These are phyloP conservation scores for Sciurus carolinensis DNA, from an alignment of 2,797 vertebrate species.

Conservation along the genomic window DNA sequence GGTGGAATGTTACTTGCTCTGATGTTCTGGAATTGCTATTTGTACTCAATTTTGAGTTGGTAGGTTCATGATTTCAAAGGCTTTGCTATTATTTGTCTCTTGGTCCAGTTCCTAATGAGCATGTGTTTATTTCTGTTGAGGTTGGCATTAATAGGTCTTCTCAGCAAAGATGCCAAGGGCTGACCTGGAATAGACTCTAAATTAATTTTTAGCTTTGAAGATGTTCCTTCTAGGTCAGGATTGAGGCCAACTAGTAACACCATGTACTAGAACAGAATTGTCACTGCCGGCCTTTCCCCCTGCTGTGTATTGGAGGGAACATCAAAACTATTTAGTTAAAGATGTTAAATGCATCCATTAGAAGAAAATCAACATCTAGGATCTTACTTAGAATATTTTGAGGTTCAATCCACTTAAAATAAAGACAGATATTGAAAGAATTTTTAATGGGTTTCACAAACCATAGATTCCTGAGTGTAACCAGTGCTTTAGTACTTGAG, in stretches of 20 bases:
- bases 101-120: constrained; percentile 42
- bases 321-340: background rate
- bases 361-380: constrained; percentile 18
- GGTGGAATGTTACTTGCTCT: background rate
- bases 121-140: constrained; percentile 77
- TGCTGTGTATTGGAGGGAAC: background rate
- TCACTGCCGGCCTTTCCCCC: background rate
- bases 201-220: constrained; percentile 70
- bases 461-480: background rate
- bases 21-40: constrained; percentile 30
- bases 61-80: constrained; percentile 41
- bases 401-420: background rate
- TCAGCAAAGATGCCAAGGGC: constrained; percentile 65
- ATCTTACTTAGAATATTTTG: constrained; percentile 14
- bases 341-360: background rate
- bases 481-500: background rate
- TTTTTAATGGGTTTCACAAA: constrained; percentile 48
- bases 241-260: constrained; percentile 72
- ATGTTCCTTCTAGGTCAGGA: constrained; percentile 53
- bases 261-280: background rate
- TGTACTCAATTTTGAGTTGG: constrained; percentile 45
- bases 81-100: constrained; percentile 55
- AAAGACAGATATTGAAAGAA: background rate
- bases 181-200: constrained; percentile 75
- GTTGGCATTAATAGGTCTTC: constrained; percentile 69